Percentiles rank a stretch among this genome's conserved stretches.
These are phyloP conservation scores for Aurelia sp. DNA, from an alignment of 30 jellyfish, hydroid and myxozoan species.

Conservation along the genomic window DNA sequence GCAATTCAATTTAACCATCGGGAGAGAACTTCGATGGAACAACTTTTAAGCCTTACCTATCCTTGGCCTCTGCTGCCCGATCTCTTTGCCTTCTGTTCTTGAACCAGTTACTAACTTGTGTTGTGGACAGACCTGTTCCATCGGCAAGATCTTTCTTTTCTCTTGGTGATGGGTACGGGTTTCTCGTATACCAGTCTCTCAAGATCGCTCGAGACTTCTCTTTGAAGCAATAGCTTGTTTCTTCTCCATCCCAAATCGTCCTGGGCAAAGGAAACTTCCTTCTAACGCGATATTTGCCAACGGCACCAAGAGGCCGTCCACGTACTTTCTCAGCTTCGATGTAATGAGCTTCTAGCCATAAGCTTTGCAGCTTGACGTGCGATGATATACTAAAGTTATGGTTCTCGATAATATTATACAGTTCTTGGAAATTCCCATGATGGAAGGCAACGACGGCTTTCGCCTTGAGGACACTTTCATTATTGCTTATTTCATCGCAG, in stretches of 20 bases:
- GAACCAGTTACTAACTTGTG: slow-evolving; percentile 98
- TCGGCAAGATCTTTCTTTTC: slow-evolving; percentile 91
- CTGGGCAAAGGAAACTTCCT: slow-evolving; percentile 96
- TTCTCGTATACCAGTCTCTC: slow-evolving; percentile 85
- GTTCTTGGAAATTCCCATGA: slow-evolving; percentile 93
- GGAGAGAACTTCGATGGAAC: no score
- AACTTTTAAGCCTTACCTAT: slow-evolving; percentile 41
- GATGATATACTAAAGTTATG: slow-evolving; percentile 70
- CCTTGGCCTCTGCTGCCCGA: slow-evolving; percentile 96
- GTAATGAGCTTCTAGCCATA: slow-evolving; percentile 95
- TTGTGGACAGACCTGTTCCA: slow-evolving; percentile 91
- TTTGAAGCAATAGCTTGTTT: slow-evolving; percentile 90
- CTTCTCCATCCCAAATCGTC: slow-evolving; percentile 98
- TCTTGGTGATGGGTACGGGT: slow-evolving; percentile 95
- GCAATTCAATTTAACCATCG: no score
- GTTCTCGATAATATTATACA: slow-evolving; percentile 83
- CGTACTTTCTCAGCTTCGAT: slow-evolving; percentile 89
- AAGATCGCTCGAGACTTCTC: slow-evolving; percentile 91
- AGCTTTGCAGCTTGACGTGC: slow-evolving; percentile 83
- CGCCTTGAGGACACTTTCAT: slow-evolving; percentile 90
- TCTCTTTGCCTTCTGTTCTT: slow-evolving; percentile 97
- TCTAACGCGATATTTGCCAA: slow-evolving; percentile 92
- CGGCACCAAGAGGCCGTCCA: slow-evolving; percentile 96
- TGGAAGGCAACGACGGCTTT: slow-evolving; percentile 93
- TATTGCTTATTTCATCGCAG: slow-evolving; percentile 81